Base-by-base conservation (phyloP, 2,113 vertebrate genomes). In the Chaetura pelagica region DNA sequence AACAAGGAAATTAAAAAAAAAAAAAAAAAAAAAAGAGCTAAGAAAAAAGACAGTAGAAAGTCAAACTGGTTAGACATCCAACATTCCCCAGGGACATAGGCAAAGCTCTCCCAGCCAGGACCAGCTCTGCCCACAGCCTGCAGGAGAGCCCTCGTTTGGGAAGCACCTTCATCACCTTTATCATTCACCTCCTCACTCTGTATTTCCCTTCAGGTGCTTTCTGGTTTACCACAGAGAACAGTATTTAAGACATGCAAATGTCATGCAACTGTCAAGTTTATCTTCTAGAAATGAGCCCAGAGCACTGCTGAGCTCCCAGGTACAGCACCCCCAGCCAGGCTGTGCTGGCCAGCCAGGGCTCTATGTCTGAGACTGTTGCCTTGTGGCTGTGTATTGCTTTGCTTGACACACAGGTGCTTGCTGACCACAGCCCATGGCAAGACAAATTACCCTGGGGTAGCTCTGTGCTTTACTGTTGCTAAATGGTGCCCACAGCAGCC, bases 1-100 rank as follows among this genome's bases (percentile, higher is more conserved):
- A 54, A 54, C 29, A 54, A 23, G 26, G 15, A 3, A 6, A 16
- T 15, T 2, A 13, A 24, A 13, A 15, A 23, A 3, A 16, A 3
- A 8, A 3, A 4, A 11, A 9, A 10, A 27, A 48, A 5, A 48
- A 77, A 1, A 75, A 55, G 12, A 81, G 38, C 42, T 52, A 89
- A 77, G 62, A 89, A 27, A 82, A 86, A 95, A 61, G 76, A 84
- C 46, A 61, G n/a, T 52, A 94, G 58, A 71, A 96, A 91, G 34
- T 76, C 87, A 82, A 87, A 85, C 21, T 49, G 59, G 19, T 12
- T 44, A 44, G 38, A 84, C 49, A 81, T 24, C 48, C 44, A 52
- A 13, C n/a, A 85, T 51, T 58, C 52, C 52, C 18, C 51, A 68
- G 58, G n/a, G 51, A 55, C 4, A 4, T 72, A 48, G 35, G 52